These are phyloP conservation scores for Peromyscus leucopus DNA, from an alignment of 2,113 vertebrate genomes.

Conservation along the genomic window DNA sequence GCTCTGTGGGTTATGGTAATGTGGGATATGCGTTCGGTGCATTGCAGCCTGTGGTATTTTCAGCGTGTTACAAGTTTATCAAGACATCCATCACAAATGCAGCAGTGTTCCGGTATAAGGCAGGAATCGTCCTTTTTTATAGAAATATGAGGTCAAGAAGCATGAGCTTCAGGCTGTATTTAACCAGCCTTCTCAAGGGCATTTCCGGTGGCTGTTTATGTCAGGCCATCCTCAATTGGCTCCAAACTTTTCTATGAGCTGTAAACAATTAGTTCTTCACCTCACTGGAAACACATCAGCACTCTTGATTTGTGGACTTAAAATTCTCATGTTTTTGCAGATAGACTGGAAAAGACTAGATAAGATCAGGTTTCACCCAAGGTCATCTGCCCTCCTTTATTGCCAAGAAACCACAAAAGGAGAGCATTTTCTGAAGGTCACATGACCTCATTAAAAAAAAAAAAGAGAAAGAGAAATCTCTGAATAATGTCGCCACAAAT, in stretches of 20 bases:
- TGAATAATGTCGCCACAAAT: background rate
- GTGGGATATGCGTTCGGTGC: background rate
- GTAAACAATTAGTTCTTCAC: background rate
- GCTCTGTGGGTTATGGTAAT: background rate
- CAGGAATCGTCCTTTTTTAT: background rate
- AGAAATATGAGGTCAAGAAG: constrained; percentile 6
- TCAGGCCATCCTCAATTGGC: background rate
- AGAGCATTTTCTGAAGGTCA: constrained; percentile 17
- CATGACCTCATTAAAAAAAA: background rate
- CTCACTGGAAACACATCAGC: background rate
- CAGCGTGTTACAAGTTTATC: background rate
- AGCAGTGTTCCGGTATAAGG: background rate
- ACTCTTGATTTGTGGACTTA: background rate
- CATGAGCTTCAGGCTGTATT: background rate
- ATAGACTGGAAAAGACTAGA: background rate
- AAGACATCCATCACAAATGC: background rate
- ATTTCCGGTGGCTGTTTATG: background rate
- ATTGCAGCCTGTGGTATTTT: background rate
- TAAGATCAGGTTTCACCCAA: background rate
- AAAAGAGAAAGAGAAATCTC: background rate
- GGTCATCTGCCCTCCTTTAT: background rate
- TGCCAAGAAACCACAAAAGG: background rate
- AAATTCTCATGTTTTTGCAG: background rate
- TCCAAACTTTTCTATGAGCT: background rate
- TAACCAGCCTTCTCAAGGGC: background rate